Evolutionary conservation across 2,113 vertebrate species (phyloP).

Genomic region (Alectura lathami): DNA sequence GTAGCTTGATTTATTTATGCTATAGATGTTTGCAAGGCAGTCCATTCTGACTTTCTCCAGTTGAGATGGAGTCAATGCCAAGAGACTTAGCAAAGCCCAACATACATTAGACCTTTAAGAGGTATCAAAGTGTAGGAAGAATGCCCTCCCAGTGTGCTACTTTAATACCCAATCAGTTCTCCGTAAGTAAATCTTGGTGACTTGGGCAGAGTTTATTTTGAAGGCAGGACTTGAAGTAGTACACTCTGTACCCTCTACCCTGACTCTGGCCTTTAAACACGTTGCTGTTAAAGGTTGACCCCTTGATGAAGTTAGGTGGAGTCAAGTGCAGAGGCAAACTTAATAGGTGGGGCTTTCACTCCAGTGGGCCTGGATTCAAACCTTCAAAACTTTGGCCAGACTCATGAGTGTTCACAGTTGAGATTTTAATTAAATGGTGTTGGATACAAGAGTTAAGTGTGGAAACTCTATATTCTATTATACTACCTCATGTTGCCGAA

Average conservation of each 20-base stretch:
- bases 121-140: neutral
- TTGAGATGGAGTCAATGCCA: neutral
- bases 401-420: neutral
- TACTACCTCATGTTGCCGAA: slow-evolving; percentile 35
- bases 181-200: neutral
- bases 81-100: neutral
- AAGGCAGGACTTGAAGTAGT: neutral
- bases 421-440: slow-evolving; percentile 63
- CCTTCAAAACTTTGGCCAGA: slow-evolving; percentile 9
- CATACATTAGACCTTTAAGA: neutral
- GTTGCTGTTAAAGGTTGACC: neutral
- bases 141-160: neutral
- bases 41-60: neutral
- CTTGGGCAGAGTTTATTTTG: neutral
- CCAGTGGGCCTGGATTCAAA: slow-evolving; percentile 21
- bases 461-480: slow-evolving; percentile 29
- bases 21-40: neutral
- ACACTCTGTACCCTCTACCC: neutral
- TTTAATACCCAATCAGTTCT: neutral
- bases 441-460: slow-evolving; percentile 32
- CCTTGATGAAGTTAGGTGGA: neutral
- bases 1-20: neutral
- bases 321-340: neutral
- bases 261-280: neutral
- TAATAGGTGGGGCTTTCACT: neutral